These are phyloP conservation scores for Cinclus cinclus DNA, from an alignment of 2,113 vertebrate genomes.

Conservation along the genomic window DNA sequence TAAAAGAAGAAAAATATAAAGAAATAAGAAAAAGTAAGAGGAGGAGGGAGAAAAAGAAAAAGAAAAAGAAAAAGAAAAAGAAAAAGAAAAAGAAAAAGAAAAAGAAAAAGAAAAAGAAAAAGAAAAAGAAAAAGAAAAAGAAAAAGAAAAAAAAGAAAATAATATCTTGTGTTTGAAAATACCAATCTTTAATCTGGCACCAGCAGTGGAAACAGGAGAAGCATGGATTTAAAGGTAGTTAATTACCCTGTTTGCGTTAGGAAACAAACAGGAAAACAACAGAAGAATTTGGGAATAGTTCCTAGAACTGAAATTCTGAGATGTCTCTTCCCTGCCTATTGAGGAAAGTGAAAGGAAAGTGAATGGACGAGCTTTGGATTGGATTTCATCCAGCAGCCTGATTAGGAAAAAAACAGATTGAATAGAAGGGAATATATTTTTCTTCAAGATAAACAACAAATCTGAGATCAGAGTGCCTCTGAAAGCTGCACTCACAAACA, in stretches of 20 bases:
- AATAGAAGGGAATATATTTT: neutral
- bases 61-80: accelerated
- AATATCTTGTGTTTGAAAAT: neutral
- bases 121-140: accelerated
- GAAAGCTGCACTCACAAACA: neutral
- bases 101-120: too few species aligned
- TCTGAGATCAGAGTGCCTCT: neutral
- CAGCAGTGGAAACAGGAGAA: neutral
- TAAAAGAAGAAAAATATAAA: neutral
- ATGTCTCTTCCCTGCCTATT: neutral
- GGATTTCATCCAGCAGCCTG: neutral
- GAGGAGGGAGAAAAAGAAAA: too few species aligned
- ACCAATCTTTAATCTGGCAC: neutral
- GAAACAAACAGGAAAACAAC: neutral
- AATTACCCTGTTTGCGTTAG: neutral
- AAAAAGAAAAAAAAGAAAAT: accelerated
- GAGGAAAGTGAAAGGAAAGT: neutral
- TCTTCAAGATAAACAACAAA: neutral
- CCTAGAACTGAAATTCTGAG: neutral
- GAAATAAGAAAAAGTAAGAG: too few species aligned
- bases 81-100: accelerated
- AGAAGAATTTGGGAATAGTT: neutral
- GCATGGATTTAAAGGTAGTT: neutral
- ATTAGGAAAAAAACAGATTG: neutral
- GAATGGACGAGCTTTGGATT: neutral